Conservation (phyloP, 2,797 vertebrate genomes). For the Protosalanx chinensis region DNA sequence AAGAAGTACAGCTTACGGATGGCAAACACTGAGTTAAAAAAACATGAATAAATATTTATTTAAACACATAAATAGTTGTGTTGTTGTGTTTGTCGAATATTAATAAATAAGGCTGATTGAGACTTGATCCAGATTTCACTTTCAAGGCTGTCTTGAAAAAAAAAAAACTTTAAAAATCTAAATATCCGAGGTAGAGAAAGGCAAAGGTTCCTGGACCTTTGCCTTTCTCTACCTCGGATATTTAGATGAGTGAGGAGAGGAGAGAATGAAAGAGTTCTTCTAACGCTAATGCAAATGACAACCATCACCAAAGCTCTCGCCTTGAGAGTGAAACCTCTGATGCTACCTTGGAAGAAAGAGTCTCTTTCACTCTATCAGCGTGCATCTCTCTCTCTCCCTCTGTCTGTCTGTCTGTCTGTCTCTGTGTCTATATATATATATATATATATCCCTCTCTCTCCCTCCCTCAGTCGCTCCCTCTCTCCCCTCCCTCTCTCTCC, state of each 20-base stretch:
- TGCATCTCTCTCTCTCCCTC: not conserved
- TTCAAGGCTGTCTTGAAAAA: too few species aligned
- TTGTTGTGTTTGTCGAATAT: too few species aligned
- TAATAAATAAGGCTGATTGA: too few species aligned
- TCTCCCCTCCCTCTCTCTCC: slow-evolving; percentile 42
- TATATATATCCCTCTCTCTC: slow-evolving; percentile 15
- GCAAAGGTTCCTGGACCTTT: too few species aligned
- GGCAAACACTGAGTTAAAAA: not conserved
- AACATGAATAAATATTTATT: too few species aligned
- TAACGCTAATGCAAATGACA: slow-evolving; percentile 53
- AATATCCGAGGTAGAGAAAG: slow-evolving; percentile 7
- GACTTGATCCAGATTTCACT: too few species aligned
- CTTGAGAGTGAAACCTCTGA: slow-evolving; percentile 51
- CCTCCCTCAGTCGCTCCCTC: slow-evolving; percentile 57
- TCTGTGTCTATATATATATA: too few species aligned
- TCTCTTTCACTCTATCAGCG: too few species aligned
- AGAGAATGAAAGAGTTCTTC: slow-evolving; percentile 20
- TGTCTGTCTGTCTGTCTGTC: slow-evolving; percentile 26
- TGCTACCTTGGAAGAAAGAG: slow-evolving; percentile 27
- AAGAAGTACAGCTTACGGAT: not conserved
- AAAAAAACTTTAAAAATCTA: not conserved
- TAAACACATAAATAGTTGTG: too few species aligned
- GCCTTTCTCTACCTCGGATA: too few species aligned
- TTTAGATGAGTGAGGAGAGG: slow-evolving; percentile 27
- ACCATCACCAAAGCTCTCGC: slow-evolving; percentile 44